Conservation (phyloP, 2,888 invertebrate genomes). For the Pterostichus niger region DNA sequence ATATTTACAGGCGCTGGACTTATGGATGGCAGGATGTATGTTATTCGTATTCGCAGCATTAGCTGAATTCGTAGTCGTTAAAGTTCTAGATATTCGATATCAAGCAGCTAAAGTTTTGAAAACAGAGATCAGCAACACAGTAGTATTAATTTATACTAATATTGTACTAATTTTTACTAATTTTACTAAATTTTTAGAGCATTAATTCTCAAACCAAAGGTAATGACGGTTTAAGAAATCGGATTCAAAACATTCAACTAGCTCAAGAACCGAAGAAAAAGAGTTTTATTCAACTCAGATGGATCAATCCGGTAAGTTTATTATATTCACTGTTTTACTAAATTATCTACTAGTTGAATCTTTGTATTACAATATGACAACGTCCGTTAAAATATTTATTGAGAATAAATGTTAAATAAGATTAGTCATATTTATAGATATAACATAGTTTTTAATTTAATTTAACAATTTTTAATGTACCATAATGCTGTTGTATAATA, state of each 20-base stretch:
- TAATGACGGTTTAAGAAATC: slow-evolving; percentile 75
- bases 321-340: too few species aligned
- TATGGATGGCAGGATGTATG: slow-evolving; percentile 95
- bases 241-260: slow-evolving; percentile 68
- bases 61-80: slow-evolving; percentile 90
- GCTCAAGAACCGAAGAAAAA: slow-evolving; percentile 56
- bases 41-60: slow-evolving; percentile 91
- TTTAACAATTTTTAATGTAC: too few species aligned
- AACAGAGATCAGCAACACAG: slow-evolving; percentile 79
- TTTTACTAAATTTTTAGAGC: slow-evolving; percentile 41
- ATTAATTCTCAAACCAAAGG: slow-evolving; percentile 78
- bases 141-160: slow-evolving; percentile 67
- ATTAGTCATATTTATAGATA: neutral
- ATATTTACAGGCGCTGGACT: slow-evolving; percentile 84
- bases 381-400: neutral
- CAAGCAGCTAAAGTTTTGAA: slow-evolving; percentile 82
- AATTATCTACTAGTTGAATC: too few species aligned
- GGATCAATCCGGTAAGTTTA: slow-evolving; percentile 73
- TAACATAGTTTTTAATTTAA: too few species aligned
- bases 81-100: slow-evolving; percentile 88
- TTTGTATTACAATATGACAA: too few species aligned
- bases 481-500: too few species aligned
- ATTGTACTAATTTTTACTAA: neutral
- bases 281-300: slow-evolving; percentile 73
- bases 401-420: neutral